Base-by-base conservation (phyloP, 2,888 invertebrate genomes). In the Eupithecia pulchellata region DNA sequence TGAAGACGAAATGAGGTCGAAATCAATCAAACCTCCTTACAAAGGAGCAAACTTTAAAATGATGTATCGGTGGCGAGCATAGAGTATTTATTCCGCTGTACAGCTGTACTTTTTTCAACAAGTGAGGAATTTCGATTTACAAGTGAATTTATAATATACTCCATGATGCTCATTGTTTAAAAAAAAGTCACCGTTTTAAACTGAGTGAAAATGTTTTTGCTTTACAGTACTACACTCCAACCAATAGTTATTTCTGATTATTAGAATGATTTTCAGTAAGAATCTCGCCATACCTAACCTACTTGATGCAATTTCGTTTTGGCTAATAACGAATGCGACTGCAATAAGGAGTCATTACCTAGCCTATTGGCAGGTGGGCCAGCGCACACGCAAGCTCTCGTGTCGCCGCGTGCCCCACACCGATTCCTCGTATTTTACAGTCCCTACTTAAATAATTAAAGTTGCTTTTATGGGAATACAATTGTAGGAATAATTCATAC, bases 321-420 rank as follows among this genome's bases (percentile, higher is more conserved):
- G 77, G 78, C 79, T 88, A 87, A 89, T 90, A 86, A 88, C 83
- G 82, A 83, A 75, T 74, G 81, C 79, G 81, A 81, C 78, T 81
- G 85, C 84, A 86, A 83, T 82, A 84, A 82, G 81, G 82, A 74
- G 83, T 84, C 80, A 88, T 88, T 72, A 68, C 70, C 64, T 67
- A 64, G 64, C 68, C 66, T 91, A 92, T 91, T 90, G 90, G 89
- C 91, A 89, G 90, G 85, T 84, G 84, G 84, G 81, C 78, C 68
- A 68, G 83, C 84, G 82, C 81, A 79, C 93, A 93, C 91, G 93
- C 93, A 83, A 93, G 68, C 80, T 91, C 77, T 83, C 93, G 93
- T 92, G 92, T 47, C 58, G 92, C 52, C 52, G 52, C 52, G 52
- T 25, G 52, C 72, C 68, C 67, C 68, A 47, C 39, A 76, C 75